phyloP scores from a whole-genome alignment of 2,888 invertebrate species.

The Tanytarsus gracilentus region DNA sequence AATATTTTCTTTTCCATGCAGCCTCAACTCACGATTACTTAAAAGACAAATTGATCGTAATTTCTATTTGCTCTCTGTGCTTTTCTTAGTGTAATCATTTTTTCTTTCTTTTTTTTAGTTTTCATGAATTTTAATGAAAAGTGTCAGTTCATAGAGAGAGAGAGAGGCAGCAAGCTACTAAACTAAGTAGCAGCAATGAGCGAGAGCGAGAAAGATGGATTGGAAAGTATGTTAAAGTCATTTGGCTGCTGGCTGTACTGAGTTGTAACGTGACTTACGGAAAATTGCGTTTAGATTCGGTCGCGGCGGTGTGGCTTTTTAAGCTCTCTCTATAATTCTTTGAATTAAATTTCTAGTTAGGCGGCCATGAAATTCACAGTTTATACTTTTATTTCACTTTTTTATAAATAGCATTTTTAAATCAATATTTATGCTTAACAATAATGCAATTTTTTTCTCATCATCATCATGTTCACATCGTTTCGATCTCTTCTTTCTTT shows the following conservation, averaged over 20 bases:
- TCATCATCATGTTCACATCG: not conserved
- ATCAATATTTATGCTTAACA: constrained; percentile 22
- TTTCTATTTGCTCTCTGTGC: too few species aligned
- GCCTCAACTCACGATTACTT: too few species aligned
- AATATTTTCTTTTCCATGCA: too few species aligned
- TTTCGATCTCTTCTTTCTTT: not conserved
- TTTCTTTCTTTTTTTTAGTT: not conserved
- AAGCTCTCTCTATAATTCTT: too few species aligned
- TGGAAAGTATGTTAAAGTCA: too few species aligned
- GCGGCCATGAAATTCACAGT: not conserved
- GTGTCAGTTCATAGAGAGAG: not conserved
- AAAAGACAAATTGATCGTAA: too few species aligned
- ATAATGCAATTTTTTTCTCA: constrained; percentile 21
- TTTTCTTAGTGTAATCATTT: not conserved
- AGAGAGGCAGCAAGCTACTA: too few species aligned
- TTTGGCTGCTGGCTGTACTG: not conserved
- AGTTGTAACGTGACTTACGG: not conserved
- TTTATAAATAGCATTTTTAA: constrained; percentile 22
- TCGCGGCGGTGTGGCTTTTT: not conserved
- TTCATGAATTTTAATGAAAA: not conserved
- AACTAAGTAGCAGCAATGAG: too few species aligned
- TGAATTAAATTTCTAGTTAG: too few species aligned
- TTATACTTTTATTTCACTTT: constrained; percentile 20
- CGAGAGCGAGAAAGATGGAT: too few species aligned
- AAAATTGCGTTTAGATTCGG: not conserved